Evolutionary conservation across 1,140 invertebrate genomes (phyloP).

Genomic region (Carposina sasakii): DNA sequence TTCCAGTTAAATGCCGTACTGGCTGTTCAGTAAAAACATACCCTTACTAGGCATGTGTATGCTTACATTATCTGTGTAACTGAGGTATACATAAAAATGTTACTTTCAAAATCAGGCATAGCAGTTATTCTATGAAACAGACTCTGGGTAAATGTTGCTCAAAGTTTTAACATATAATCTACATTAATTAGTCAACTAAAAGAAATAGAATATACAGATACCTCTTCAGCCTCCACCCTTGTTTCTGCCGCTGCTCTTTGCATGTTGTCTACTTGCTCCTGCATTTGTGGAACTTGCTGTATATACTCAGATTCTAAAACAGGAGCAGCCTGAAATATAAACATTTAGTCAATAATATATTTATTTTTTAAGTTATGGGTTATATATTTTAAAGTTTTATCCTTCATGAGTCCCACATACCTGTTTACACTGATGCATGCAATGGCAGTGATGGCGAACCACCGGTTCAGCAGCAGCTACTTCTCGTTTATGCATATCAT

Average conservation of each 20-base stretch:
- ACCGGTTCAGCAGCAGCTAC: constrained; percentile 56
- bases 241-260: constrained; percentile 48
- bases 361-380: background rate
- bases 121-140: too few relatives aligned
- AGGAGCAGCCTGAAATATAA: constrained; percentile 38
- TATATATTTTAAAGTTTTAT: background rate
- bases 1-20: too few relatives aligned
- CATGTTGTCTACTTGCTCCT: constrained; percentile 52
- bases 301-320: constrained; percentile 59
- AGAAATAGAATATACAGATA: constrained; percentile 32
- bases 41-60: too few relatives aligned
- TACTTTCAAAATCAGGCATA: background rate
- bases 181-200: background rate
- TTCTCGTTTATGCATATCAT: constrained; percentile 56
- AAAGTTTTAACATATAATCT: background rate
- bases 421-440: constrained; percentile 66
- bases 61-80: too few relatives aligned
- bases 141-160: too few relatives aligned
- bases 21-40: too few relatives aligned
- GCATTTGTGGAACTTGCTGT: constrained; percentile 56
- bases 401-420: constrained; percentile 18
- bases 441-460: constrained; percentile 61
- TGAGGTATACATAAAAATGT: too few relatives aligned
- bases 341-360: constrained; percentile 7
- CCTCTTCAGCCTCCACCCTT: constrained; percentile 51